These are phyloP conservation scores for Xyliphius kryptos DNA, from an alignment of 2,113 vertebrate genomes.

Conservation along the genomic window DNA sequence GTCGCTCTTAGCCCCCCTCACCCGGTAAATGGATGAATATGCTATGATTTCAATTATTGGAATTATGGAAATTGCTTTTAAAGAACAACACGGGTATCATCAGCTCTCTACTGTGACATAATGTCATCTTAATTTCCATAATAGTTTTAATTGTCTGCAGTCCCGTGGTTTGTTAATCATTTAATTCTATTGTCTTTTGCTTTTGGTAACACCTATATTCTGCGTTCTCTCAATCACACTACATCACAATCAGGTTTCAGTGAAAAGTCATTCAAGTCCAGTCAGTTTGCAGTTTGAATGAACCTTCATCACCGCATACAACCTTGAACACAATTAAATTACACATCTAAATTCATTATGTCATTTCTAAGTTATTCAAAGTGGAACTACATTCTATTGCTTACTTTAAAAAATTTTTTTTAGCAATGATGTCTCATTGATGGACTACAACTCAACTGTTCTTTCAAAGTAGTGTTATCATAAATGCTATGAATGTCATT, in stretches of 20 bases:
- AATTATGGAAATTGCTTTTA: constrained; percentile 99
- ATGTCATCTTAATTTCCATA: constrained; percentile 96
- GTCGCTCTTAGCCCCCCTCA: constrained; percentile 98
- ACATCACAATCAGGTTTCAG: constrained; percentile 89
- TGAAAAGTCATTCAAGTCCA: constrained; percentile 62
- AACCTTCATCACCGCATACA: constrained; percentile 3
- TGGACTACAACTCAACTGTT: too few species aligned
- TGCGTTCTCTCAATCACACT: constrained; percentile 74
- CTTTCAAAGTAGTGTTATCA: too few species aligned
- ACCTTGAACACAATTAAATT: constrained; percentile 4
- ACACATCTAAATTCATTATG: too few species aligned
- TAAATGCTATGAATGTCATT: too few species aligned
- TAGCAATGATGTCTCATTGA: too few species aligned
- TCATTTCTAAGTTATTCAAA: too few species aligned
- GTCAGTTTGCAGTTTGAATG: constrained; percentile 44
- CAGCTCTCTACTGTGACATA: constrained; percentile 97
- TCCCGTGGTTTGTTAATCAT: constrained; percentile 84
- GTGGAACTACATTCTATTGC: too few species aligned
- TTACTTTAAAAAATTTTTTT: too few species aligned
- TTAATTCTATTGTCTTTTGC: constrained; percentile 99
- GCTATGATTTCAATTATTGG: constrained; percentile 99
- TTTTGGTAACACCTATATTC: constrained; percentile 59
- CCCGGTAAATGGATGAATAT: constrained; percentile 99
- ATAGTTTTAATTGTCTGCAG: constrained; percentile 75
- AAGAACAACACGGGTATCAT: constrained; percentile 94